Evolutionary conservation across 2,113 vertebrate species (phyloP).

Genomic region (Oceanodroma tethys): DNA sequence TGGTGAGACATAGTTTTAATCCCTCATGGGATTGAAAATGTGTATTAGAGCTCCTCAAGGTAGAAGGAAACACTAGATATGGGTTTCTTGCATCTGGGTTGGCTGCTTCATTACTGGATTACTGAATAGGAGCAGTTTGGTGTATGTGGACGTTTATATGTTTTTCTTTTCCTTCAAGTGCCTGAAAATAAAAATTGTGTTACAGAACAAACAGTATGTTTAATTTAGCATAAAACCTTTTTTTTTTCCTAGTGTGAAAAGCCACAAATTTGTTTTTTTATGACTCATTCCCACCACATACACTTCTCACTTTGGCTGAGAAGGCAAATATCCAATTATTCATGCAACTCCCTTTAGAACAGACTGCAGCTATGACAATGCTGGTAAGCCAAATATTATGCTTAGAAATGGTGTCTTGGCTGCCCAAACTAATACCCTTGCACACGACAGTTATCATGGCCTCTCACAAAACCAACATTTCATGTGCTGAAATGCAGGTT

Average conservation of each 20-base stretch:
- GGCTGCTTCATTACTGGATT: neutral
- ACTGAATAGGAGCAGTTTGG: neutral
- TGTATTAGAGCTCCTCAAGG: neutral
- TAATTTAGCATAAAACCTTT: neutral
- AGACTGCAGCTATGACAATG: neutral
- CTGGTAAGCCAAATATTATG: conserved; percentile 2
- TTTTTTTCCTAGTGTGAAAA: neutral
- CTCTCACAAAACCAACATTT: neutral
- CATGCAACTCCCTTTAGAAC: conserved; percentile 2
- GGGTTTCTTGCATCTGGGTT: neutral
- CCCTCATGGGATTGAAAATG: neutral
- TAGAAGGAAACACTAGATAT: neutral
- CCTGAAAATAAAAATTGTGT: neutral
- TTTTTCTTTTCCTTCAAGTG: neutral
- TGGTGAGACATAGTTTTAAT: neutral
- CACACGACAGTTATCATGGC: neutral
- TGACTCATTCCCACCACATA: conserved; percentile 31
- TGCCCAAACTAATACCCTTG: neutral
- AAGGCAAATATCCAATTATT: conserved; percentile 54
- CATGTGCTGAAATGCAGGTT: neutral
- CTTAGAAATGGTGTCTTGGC: neutral
- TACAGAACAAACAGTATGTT: conserved; percentile 21
- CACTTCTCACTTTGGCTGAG: conserved; percentile 33
- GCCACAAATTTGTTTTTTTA: neutral
- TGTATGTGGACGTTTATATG: neutral